Evolutionary conservation across 2,797 vertebrate species (phyloP), one percentile per base, ranked within the genome.

Genomic region (Telmatherina bonti): DNA sequence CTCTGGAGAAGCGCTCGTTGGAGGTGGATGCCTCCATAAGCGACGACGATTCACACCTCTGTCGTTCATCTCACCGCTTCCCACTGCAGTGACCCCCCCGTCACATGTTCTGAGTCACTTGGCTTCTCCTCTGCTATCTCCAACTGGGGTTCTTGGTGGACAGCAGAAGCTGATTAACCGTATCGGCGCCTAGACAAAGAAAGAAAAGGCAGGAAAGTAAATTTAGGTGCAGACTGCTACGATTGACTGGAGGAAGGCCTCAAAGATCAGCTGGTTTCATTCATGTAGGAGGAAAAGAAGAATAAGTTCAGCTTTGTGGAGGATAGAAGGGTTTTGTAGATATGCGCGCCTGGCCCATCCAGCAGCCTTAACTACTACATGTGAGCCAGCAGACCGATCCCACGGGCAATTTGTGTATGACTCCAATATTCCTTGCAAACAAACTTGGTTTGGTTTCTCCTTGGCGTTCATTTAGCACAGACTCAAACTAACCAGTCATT

Each of bases 171-270:
- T 75, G 67, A 85, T 89, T 82, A 87, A 86, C 82, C 70, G 79
- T 70, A 84, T 81, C 61, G 11, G 70, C 76, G 82, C 84, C 69
- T 67, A 79, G 81, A 89, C 78, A 52, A 60, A 64, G 74, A 51
- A 74, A 72, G 74, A 49, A 69, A 79, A 80, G 78, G 75, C 66
- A 84, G 77, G 22, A 56, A 66, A 80, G 82, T 91, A 88, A 89
- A 91, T 92, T 92, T 92, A 93, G 91, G 71, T 75, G 67, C 91
- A 93, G 87, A 88, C 91, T 84, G 84, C 87, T 84, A 74, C 84
- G 87, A 91, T 86, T 87, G 92, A 93, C 90, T 88, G 85, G 63
- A 87, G 84, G 70, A 81, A 84, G 79, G 84, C 77, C 74, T 90
- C 75, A 67, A 74, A 88, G 86, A 81, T 72, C 24, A 45, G 57